Conservation (phyloP, 1,140 invertebrate genomes). For the Zaprionus kolodkinae region DNA sequence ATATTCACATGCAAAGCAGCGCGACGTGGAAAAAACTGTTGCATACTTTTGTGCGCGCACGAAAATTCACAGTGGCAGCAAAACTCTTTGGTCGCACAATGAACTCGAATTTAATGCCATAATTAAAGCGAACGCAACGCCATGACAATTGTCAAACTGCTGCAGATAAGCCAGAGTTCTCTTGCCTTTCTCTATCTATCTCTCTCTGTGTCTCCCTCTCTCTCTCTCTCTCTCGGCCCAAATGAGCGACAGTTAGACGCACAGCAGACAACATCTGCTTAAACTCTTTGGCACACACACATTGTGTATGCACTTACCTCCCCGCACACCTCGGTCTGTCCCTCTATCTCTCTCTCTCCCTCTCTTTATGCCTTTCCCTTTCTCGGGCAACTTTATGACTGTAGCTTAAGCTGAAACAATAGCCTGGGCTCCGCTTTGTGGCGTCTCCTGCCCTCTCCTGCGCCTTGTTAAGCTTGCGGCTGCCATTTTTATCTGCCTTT, state of each 20-base stretch:
- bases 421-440: conserved; percentile 2
- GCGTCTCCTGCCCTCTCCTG: neutral
- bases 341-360: neutral
- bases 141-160: conserved; percentile 49
- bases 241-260: conserved; percentile 58
- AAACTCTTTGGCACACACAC: conserved; percentile 63
- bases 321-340: neutral
- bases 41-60: conserved; percentile 52
- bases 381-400: conserved; percentile 27
- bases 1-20: conserved; percentile 33
- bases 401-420: conserved; percentile 63
- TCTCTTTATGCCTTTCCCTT: neutral
- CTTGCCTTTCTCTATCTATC: neutral
- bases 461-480: conserved; percentile 61
- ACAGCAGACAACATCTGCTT: conserved; percentile 60
- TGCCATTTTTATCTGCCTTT: conserved; percentile 71
- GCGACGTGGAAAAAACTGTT: conserved; percentile 55
- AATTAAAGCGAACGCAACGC: conserved; percentile 55
- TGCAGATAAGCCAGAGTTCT: conserved; percentile 54
- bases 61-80: conserved; percentile 1
- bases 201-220: neutral
- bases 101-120: conserved; percentile 66
- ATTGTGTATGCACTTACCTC: conserved; percentile 46
- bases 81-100: conserved; percentile 37
- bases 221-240: conserved; percentile 7